Evolutionary conservation across 2,797 vertebrate genomes (phyloP).

Genomic region (Alca torda): DNA sequence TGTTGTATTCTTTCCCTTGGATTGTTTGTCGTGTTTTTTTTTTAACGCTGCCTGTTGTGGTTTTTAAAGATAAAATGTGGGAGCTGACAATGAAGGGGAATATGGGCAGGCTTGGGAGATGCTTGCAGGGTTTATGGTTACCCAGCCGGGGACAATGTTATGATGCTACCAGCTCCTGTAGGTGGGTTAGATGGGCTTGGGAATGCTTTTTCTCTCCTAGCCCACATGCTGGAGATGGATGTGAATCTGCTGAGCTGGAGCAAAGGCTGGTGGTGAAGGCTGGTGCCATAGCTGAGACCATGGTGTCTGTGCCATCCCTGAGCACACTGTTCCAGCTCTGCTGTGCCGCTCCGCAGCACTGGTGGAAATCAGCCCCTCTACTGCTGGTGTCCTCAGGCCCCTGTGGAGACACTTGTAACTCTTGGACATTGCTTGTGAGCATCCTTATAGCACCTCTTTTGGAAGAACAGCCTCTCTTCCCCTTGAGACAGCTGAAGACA

Average conservation of each 20-base stretch:
- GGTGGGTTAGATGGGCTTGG: background rate
- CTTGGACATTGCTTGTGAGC: background rate
- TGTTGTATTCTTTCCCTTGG: slow-evolving; percentile 18
- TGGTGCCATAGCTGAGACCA: background rate
- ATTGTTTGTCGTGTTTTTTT: slow-evolving; percentile 22
- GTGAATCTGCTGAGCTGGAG: background rate
- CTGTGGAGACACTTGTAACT: background rate
- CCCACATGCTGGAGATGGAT: background rate
- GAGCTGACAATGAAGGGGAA: background rate
- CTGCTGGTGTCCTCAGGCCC: background rate
- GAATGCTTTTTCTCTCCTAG: background rate
- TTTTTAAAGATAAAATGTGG: slow-evolving; percentile 4
- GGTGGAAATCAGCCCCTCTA: background rate
- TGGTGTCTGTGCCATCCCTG: fast-evolving
- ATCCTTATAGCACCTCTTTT: background rate
- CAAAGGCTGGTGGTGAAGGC: background rate
- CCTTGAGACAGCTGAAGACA: background rate
- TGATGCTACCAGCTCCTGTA: fast-evolving
- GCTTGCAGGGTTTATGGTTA: background rate
- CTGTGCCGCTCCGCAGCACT: background rate
- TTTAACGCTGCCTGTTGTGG: background rate
- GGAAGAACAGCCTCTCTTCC: background rate
- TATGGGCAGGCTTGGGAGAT: background rate
- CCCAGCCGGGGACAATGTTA: background rate
- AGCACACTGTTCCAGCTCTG: background rate